These are phyloP conservation scores for Notospermus geniculatus DNA, from an alignment of 1,140 invertebrate genomes.

Conservation along the genomic window DNA sequence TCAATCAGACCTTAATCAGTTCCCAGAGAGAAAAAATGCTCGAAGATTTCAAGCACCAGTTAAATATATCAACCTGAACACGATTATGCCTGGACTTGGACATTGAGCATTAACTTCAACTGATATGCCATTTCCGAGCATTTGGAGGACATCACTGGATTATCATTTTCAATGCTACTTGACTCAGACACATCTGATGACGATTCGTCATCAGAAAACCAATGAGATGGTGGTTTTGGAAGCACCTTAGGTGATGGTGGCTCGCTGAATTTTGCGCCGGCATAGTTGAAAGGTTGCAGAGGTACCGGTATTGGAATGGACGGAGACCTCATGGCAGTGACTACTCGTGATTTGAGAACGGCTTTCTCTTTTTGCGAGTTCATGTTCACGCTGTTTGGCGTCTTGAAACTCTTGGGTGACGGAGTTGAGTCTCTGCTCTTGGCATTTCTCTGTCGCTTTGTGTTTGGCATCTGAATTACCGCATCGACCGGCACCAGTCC, in stretches of 20 bases:
- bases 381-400: no score
- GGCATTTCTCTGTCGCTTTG: no score
- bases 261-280: slow-evolving; percentile 65
- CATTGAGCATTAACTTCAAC: slow-evolving; percentile 62
- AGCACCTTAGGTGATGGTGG: slow-evolving; percentile 63
- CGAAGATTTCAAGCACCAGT: no score
- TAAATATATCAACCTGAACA: slow-evolving; percentile 1
- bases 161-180: slow-evolving; percentile 8
- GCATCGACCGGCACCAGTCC: no score
- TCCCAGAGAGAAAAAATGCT: no score
- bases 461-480: no score
- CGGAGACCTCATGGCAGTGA: slow-evolving; percentile 3
- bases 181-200: slow-evolving; percentile 14
- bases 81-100: slow-evolving; percentile 46
- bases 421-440: no score
- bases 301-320: neutral
- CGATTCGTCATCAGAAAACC: slow-evolving; percentile 48
- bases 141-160: slow-evolving; percentile 3
- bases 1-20: no score
- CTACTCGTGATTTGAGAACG: no score
- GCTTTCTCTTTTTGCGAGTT: no score
- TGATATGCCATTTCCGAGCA: slow-evolving; percentile 56
- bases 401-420: no score
- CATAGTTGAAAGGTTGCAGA: slow-evolving; percentile 49
- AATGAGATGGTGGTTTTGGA: slow-evolving; percentile 63